Base-by-base conservation (phyloP, 2,888 invertebrate genomes). In the Drosophila tanythrix region DNA sequence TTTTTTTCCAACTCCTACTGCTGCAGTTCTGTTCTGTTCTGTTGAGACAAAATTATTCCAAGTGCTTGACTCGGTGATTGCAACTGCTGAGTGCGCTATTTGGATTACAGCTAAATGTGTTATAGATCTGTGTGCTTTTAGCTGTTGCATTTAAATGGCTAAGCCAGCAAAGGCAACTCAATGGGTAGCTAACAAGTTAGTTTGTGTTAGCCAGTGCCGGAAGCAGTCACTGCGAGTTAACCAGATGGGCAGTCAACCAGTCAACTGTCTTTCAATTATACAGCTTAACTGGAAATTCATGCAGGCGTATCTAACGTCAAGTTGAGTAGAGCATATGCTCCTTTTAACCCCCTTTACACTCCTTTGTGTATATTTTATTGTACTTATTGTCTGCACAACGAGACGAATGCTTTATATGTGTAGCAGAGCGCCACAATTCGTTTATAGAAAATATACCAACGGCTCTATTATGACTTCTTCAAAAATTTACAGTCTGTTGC, bases 401-500 rank as follows among this genome's bases (percentile, higher is more conserved):
- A 79, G 88, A 85, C 86, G 85, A 83, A 72, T 81, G 79, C 86
- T 83, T 85, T 51, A 81, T 71, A 76, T 65, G 57, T 57, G 33
- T 25, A 38, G 76, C 60, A 72, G n/a, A 64, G 81, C 57, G 50
- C 31, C 89, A 77, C 80, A 82, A 85, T 85, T 80, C 89, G 89
- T 82, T 85, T 85, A 85, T 89, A 86, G 83, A 88, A 86, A 86
- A 88, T 86, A 83, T 81, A 79, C 86, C 89, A 90, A 88, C 88
- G 73, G 82, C 87, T 87, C 87, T 83, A 86, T 90, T 88, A 87
- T 77, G 83, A 90, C 89, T 90, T 88, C 83, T 88, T 88, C 82
- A 89, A 81, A 87, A 88, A 89, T 88, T 81, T 78, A 84, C 90
- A 89, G 90, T 88, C 88, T 88, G 88, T 87, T 89, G 90, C 89